Percentiles rank a stretch among this genome's conserved stretches.
These are phyloP conservation scores for Drosophila anceps DNA, from an alignment of 2,888 invertebrate genomes.

Conservation along the genomic window DNA sequence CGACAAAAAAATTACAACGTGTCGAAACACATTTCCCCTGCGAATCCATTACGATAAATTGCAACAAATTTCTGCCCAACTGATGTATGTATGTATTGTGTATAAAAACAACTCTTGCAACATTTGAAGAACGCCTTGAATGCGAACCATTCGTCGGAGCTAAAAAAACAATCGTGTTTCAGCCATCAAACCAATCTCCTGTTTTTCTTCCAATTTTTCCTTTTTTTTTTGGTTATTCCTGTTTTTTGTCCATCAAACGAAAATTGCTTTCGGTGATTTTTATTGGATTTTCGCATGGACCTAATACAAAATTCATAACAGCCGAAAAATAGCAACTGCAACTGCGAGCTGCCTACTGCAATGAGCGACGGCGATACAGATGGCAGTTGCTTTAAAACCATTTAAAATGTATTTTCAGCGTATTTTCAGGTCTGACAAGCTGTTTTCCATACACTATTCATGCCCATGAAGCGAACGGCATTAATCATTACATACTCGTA, in stretches of 20 bases:
- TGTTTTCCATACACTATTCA: constrained; percentile 34
- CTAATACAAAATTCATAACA: constrained; percentile 79
- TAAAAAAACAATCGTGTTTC: constrained; percentile 11
- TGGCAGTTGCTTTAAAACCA: constrained; percentile 43
- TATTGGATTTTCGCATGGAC: constrained; percentile 75
- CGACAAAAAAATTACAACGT: constrained; percentile 11
- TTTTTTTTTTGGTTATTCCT: constrained; percentile 9
- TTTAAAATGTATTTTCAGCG: constrained; percentile 53
- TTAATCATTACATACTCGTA: not conserved
- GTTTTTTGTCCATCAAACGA: constrained; percentile 43
- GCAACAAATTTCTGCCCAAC: constrained; percentile 47
- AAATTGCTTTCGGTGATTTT: constrained; percentile 79
- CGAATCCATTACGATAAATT: constrained; percentile 56
- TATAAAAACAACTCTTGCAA: constrained; percentile 5
- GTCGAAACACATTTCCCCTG: constrained; percentile 23
- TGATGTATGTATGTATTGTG: not conserved
- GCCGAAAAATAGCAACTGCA: constrained; percentile 47
- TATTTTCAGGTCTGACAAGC: constrained; percentile 59
- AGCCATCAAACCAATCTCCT: constrained; percentile 46
- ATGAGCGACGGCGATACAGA: constrained; percentile 13
- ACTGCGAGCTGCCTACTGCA: constrained; percentile 13
- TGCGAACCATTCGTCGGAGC: constrained; percentile 9
- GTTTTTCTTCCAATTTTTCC: constrained; percentile 19
- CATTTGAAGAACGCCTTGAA: constrained; percentile 30
- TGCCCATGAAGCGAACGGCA: not conserved